Conservation (phyloP, 2,797 vertebrate species). For the Lates japonicus region DNA sequence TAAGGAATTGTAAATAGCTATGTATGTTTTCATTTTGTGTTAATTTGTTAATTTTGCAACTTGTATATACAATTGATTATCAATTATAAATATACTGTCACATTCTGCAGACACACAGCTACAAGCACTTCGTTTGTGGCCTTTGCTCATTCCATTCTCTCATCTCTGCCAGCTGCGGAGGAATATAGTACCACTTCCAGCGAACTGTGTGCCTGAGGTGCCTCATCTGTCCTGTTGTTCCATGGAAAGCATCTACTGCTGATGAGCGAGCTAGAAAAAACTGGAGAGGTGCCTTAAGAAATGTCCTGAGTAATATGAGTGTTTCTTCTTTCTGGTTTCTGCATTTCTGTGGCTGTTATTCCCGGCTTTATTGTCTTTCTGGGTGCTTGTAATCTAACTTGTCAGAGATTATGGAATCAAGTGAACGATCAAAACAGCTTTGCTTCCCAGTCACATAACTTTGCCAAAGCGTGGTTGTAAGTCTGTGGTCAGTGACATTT, state of each 20-base stretch:
- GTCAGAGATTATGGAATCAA: neutral
- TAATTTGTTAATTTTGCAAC: too few species aligned
- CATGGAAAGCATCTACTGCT: slow-evolving; percentile 91
- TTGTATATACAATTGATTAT: too few species aligned
- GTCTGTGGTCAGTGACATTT: neutral
- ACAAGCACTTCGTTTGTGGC: too few species aligned
- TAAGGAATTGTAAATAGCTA: neutral
- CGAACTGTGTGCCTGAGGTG: slow-evolving; percentile 77
- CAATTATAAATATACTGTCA: too few species aligned
- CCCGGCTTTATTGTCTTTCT: neutral
- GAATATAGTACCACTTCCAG: slow-evolving; percentile 79
- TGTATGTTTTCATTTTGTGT: too few species aligned
- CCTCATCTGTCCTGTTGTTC: slow-evolving; percentile 91
- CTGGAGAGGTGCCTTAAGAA: slow-evolving; percentile 94
- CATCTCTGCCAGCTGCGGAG: slow-evolving; percentile 82
- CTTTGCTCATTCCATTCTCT: slow-evolving; percentile 4
- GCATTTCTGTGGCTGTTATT: neutral
- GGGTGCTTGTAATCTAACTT: neutral
- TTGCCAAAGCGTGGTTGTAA: neutral
- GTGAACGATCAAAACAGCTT: neutral
- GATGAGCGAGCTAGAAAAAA: slow-evolving; percentile 96
- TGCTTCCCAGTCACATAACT: neutral
- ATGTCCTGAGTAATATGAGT: slow-evolving; percentile 89
- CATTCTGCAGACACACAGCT: too few species aligned
- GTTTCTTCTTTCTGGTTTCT: neutral